Conservation (phyloP, 1,140 invertebrate species). For the Parapsyche elsis region DNA sequence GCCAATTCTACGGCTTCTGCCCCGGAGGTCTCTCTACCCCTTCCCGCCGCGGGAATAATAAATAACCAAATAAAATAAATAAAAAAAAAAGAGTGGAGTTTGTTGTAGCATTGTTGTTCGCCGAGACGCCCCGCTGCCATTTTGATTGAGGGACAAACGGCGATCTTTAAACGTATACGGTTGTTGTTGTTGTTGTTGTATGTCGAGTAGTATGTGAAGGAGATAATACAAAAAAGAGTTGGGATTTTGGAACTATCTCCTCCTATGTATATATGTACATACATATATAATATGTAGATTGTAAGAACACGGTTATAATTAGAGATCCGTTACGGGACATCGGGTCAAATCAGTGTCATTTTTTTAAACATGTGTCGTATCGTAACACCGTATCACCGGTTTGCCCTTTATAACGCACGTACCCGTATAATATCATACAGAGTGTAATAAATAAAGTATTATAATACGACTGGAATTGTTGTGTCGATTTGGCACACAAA, state of each 20-base stretch:
- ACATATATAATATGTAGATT: neutral
- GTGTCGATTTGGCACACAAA: too few relatives aligned
- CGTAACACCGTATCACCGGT: neutral
- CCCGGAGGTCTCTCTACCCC: too few relatives aligned
- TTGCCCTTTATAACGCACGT: too few relatives aligned
- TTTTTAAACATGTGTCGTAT: neutral
- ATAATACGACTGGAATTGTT: too few relatives aligned
- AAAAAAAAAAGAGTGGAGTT: neutral
- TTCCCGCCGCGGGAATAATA: neutral
- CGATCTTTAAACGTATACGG: neutral
- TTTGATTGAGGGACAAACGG: slow-evolving; percentile 10
- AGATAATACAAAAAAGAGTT: neutral
- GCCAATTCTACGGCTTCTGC: too few relatives aligned
- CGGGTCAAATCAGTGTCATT: neutral
- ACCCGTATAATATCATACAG: too few relatives aligned
- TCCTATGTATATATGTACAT: neutral
- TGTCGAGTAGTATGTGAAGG: neutral
- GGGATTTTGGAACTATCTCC: too few relatives aligned
- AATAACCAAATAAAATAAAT: neutral
- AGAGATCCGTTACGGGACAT: neutral
- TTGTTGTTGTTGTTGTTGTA: neutral
- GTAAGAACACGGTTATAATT: neutral
- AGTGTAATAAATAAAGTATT: too few relatives aligned
- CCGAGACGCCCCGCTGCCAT: slow-evolving; percentile 1
- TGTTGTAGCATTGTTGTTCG: slow-evolving; percentile 2